phyloP scores from a whole-genome alignment of 2,797 vertebrate genomes.

The Dipus sagitta region DNA sequence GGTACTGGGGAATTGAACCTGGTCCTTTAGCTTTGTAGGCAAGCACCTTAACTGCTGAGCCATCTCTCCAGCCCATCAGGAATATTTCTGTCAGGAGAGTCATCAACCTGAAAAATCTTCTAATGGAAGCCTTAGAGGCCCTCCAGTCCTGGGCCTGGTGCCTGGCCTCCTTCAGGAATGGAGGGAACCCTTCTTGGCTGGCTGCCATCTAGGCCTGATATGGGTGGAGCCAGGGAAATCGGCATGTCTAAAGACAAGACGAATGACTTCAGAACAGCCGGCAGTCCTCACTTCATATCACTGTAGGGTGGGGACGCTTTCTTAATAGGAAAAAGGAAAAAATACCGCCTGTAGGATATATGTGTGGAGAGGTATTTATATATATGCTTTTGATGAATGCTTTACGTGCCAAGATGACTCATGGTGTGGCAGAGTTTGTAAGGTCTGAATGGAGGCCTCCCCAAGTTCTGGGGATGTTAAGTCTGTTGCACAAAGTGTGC shows the following conservation, averaged over 20 bases:
- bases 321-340: constrained; percentile 60
- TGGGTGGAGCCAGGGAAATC: constrained; percentile 27
- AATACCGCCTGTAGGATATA: constrained; percentile 65
- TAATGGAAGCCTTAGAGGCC: constrained; percentile 40
- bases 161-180: constrained; percentile 57
- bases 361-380: background rate
- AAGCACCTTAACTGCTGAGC: too few species aligned
- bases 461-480: constrained; percentile 60
- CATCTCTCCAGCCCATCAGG: background rate
- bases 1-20: too few species aligned
- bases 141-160: background rate
- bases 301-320: background rate
- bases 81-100: background rate
- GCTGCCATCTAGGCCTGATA: background rate
- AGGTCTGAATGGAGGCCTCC: constrained; percentile 78
- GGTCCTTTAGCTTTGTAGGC: too few species aligned
- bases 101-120: background rate
- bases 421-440: constrained; percentile 75
- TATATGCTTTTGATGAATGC: constrained; percentile 2
- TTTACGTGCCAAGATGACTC: constrained; percentile 82
- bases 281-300: constrained; percentile 28
- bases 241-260: background rate
- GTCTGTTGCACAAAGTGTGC: background rate
- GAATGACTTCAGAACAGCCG: constrained; percentile 72
- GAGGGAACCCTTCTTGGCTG: background rate